These are phyloP conservation scores for Lagenorhynchus albirostris DNA, from an alignment of 2,113 vertebrate genomes.

Conservation along the genomic window DNA sequence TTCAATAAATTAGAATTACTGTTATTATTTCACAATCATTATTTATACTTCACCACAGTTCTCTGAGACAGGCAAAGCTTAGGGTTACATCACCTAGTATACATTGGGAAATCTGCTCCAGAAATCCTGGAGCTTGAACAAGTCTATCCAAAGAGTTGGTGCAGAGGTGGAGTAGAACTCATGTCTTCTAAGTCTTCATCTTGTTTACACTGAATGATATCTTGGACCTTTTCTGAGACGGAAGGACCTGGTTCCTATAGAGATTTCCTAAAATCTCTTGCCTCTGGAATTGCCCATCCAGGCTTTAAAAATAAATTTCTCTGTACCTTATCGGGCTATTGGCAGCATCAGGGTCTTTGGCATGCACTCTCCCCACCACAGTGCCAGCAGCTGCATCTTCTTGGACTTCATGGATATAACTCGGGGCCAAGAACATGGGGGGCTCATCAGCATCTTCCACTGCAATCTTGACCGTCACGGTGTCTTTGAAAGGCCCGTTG, in stretches of 20 bases:
- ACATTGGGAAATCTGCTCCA: not conserved
- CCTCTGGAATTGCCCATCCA: not conserved
- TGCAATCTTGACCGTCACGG: constrained; percentile 92
- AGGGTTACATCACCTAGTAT: not conserved
- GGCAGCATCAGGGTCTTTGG: constrained; percentile 95
- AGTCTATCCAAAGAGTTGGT: not conserved
- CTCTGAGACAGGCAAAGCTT: not conserved
- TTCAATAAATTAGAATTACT: not conserved
- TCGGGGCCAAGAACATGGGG: constrained; percentile 89
- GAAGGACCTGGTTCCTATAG: not conserved
- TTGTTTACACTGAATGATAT: not conserved
- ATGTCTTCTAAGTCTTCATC: not conserved
- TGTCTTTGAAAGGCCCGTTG: constrained; percentile 97
- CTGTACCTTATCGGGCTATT: constrained; percentile 93
- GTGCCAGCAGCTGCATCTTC: constrained; percentile 94
- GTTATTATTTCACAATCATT: constrained; percentile 10
- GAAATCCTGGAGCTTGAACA: not conserved
- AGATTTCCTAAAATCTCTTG: not conserved
- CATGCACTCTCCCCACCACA: constrained; percentile 94
- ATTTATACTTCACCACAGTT: not conserved
- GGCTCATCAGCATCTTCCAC: constrained; percentile 97
- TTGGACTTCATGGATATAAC: constrained; percentile 93
- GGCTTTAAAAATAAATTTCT: not conserved
- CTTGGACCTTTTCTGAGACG: not conserved
- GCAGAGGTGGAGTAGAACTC: not conserved